These are phyloP conservation scores for Amphiura filiformis DNA, from an alignment of 35 echinoderm and acorn worm species.

Conservation along the genomic window DNA sequence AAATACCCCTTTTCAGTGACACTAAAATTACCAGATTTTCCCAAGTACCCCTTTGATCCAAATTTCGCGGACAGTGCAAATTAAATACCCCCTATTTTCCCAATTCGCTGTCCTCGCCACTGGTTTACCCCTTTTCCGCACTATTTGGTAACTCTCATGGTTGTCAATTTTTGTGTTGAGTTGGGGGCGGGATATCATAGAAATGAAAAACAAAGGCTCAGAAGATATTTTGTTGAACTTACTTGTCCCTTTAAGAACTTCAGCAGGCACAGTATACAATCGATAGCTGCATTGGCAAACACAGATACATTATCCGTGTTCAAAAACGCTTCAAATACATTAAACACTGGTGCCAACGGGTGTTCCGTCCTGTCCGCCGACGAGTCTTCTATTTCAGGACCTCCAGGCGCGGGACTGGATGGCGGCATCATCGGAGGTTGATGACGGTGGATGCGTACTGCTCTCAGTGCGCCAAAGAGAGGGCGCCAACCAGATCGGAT, in stretches of 20 bases:
- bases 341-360: conserved; percentile 82
- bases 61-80: too few relatives aligned
- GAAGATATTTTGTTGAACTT: too few relatives aligned
- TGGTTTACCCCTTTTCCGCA: too few relatives aligned
- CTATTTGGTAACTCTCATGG: too few relatives aligned
- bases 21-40: too few relatives aligned
- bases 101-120: too few relatives aligned
- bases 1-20: too few relatives aligned
- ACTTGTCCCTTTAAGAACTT: conserved; percentile 95
- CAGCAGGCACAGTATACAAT: conserved; percentile 95
- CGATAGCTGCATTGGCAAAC: conserved; percentile 97
- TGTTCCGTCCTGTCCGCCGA: conserved; percentile 69
- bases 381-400: neutral
- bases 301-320: conserved; percentile 97
- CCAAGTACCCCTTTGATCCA: too few relatives aligned
- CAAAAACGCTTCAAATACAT: conserved; percentile 96
- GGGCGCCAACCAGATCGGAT: conserved; percentile 98
- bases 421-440: neutral
- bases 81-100: too few relatives aligned
- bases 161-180: too few relatives aligned
- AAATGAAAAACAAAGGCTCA: too few relatives aligned
- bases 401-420: conserved; percentile 9
- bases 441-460: conserved; percentile 63
- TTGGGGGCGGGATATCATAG: too few relatives aligned
- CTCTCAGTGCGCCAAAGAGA: conserved; percentile 89